Percentiles rank a stretch among this genome's conserved stretches.
These are phyloP conservation scores for Nestor notabilis DNA, from an alignment of 2,113 vertebrate genomes.

Conservation along the genomic window DNA sequence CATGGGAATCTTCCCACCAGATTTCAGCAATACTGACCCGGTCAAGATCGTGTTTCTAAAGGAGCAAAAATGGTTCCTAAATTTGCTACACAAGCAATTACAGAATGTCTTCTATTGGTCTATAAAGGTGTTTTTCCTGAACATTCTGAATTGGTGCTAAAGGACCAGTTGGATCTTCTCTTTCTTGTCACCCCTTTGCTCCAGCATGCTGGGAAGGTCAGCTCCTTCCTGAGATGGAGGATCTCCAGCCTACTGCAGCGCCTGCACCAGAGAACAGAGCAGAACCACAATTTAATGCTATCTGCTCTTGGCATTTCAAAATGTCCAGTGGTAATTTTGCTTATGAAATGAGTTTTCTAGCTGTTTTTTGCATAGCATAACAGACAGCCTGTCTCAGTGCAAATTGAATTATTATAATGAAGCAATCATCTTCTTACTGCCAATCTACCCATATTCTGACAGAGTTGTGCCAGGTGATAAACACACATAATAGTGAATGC, in stretches of 20 bases:
- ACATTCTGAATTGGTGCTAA: not conserved
- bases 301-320: conserved; percentile 16
- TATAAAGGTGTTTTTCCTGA: not conserved
- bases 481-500: not conserved
- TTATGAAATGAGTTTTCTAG: conserved; percentile 21
- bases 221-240: not conserved
- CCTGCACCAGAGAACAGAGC: not conserved
- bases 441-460: not conserved
- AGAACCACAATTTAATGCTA: not conserved
- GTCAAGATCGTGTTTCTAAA: not conserved
- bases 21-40: not conserved
- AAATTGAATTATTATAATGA: conserved; percentile 28
- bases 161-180: not conserved
- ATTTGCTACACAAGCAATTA: not conserved
- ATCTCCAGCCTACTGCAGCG: not conserved
- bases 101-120: not conserved
- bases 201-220: not conserved
- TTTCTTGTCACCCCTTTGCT: not conserved
- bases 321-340: not conserved
- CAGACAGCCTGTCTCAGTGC: conserved; percentile 31
- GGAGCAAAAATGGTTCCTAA: not conserved
- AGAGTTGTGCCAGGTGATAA: not conserved
- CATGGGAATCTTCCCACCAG: not conserved
- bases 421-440: not conserved
- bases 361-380: conserved; percentile 5